Conservation (phyloP, 1,140 invertebrate genomes). For the Polypedilum pembai region DNA sequence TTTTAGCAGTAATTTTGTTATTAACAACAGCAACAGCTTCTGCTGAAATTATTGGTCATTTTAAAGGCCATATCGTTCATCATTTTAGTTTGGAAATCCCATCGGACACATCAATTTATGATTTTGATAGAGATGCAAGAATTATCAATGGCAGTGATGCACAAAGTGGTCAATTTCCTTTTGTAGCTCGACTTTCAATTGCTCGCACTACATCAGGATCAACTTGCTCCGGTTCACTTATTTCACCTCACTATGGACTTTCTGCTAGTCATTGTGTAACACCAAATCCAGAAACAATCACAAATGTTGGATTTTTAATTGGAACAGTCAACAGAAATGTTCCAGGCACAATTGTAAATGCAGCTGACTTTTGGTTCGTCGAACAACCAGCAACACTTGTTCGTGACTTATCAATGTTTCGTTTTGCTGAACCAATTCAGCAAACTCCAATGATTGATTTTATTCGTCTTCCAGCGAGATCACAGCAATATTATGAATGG, state of each 20-base stretch:
- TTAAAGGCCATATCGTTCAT: not conserved
- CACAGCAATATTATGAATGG: not conserved
- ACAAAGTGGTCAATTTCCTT: not conserved
- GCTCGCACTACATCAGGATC: not conserved
- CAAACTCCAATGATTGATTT: not conserved
- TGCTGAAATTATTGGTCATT: not conserved
- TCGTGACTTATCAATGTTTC: not conserved
- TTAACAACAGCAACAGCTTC: not conserved
- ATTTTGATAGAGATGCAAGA: not conserved
- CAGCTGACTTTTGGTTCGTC: not conserved
- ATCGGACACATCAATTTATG: not conserved
- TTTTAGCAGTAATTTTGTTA: not conserved
- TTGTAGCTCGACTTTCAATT: not conserved
- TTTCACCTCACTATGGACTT: not conserved
- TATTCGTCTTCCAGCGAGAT: not conserved
- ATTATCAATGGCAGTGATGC: constrained; percentile 4
- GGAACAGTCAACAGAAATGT: not conserved
- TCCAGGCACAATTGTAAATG: not conserved
- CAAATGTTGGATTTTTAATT: not conserved
- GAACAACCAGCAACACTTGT: constrained; percentile 15
- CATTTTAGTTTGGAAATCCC: not conserved
- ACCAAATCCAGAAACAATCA: not conserved
- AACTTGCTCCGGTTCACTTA: not conserved
- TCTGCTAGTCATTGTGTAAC: not conserved
- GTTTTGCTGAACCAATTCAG: not conserved